Percentiles rank a stretch among this genome's conserved stretches.
Evolutionary conservation across 2,888 invertebrate species (phyloP).

Genomic region (Agrochola macilenta): DNA sequence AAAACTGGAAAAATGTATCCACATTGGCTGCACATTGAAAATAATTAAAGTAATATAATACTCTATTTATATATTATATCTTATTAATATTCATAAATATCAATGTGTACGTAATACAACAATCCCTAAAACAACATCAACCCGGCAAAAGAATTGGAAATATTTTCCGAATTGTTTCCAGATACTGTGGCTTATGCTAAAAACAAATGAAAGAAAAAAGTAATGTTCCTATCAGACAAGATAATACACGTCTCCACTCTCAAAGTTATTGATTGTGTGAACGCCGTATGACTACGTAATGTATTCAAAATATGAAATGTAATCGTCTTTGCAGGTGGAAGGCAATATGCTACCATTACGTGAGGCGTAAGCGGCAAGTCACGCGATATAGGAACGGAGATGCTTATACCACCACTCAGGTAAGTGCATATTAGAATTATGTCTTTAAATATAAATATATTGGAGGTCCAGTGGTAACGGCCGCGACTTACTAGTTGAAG

Average conservation of each 20-base stretch:
- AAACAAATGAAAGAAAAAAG: slow-evolving; percentile 1
- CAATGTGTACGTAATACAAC: no score
- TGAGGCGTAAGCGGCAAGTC: slow-evolving; percentile 93
- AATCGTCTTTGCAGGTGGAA: slow-evolving; percentile 92
- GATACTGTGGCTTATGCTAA: neutral
- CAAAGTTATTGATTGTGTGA: slow-evolving; percentile 46
- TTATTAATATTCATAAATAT: no score
- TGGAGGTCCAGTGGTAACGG: no score
- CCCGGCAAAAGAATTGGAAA: no score
- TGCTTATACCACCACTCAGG: slow-evolving; percentile 95
- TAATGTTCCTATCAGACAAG: slow-evolving; percentile 3
- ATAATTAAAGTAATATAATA: no score
- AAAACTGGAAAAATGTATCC: no score
- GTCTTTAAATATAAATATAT: neutral
- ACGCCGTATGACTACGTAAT: slow-evolving; percentile 44
- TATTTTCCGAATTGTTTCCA: neutral
- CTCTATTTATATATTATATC: no score
- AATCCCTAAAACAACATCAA: no score
- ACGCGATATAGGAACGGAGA: slow-evolving; percentile 95
- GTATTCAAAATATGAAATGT: slow-evolving; percentile 61
- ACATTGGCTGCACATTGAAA: no score
- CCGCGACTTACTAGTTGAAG: no score
- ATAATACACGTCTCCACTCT: slow-evolving; percentile 21
- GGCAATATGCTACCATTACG: slow-evolving; percentile 96
- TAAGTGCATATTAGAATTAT: slow-evolving; percentile 72